Evolutionary conservation across 2,888 invertebrate species (phyloP).

Genomic region (Crematogaster levior): DNA sequence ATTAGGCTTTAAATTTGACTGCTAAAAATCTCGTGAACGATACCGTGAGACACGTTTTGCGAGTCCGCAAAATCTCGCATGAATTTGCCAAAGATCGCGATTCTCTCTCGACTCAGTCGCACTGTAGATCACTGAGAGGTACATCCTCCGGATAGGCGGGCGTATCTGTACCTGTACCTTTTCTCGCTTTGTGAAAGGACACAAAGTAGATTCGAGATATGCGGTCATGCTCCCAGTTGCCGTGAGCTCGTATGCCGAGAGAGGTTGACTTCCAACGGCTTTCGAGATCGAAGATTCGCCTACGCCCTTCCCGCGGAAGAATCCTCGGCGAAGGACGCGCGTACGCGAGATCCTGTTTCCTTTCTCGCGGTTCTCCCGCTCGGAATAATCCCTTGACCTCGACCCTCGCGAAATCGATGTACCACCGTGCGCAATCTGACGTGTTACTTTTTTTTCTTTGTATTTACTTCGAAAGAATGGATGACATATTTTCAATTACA

Average conservation of each 20-base stretch:
- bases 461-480: neutral
- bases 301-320: conserved; percentile 76
- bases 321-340: conserved; percentile 62
- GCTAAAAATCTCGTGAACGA: neutral
- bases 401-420: conserved; percentile 67
- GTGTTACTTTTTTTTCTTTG: neutral
- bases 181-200: conserved; percentile 76
- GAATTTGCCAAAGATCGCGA: conserved; percentile 49
- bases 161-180: conserved; percentile 62
- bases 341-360: conserved; percentile 71
- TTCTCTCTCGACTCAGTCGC: conserved; percentile 45
- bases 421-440: conserved; percentile 23
- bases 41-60: conserved; percentile 40
- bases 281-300: conserved; percentile 83
- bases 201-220: conserved; percentile 84
- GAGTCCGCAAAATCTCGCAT: conserved; percentile 58
- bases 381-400: conserved; percentile 65
- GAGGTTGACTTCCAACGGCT: conserved; percentile 75
- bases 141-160: conserved; percentile 72
- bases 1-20: neutral
- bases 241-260: conserved; percentile 70
- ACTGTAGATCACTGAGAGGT: conserved; percentile 82
- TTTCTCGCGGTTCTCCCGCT: conserved; percentile 55
- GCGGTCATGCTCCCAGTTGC: conserved; percentile 79
- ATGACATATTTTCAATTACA: neutral